A percentile compares a stretch with the other conserved stretches of the same genome.
Evolutionary conservation across 2,113 vertebrate species (phyloP).

Genomic region (Urocitellus parryii): DNA sequence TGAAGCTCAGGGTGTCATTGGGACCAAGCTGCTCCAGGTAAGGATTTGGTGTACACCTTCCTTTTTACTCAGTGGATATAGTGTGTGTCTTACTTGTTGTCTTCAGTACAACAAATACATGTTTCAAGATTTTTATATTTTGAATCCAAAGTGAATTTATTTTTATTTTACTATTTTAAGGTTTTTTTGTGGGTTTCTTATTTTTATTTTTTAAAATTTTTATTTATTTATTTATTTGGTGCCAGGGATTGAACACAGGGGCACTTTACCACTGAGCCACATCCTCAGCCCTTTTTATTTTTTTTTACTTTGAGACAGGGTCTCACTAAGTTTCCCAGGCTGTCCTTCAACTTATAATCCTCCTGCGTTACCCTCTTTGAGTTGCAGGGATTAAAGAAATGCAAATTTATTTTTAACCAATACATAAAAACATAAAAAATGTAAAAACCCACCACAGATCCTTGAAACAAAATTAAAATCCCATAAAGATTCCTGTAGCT

Average conservation of each 20-base stretch:
- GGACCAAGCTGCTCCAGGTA: neutral
- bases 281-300: too few species aligned
- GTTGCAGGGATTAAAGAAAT: too few species aligned
- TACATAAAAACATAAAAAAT: neutral
- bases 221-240: too few species aligned
- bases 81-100: neutral
- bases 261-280: too few species aligned
- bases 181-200: too few species aligned
- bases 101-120: neutral
- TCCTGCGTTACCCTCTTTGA: too few species aligned
- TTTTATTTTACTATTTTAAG: neutral
- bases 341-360: too few species aligned
- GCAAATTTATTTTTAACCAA: neutral
- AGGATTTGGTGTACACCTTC: neutral
- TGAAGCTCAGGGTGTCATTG: neutral
- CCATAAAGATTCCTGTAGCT: neutral
- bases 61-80: neutral
- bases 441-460: neutral
- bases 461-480: neutral
- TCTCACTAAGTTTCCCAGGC: too few species aligned
- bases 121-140: neutral
- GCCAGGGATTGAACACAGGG: too few species aligned
- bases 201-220: too few species aligned
- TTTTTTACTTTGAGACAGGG: too few species aligned
- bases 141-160: neutral